Conservation (phyloP, 2,888 invertebrate species). For the Bhutanitis thaidina region DNA sequence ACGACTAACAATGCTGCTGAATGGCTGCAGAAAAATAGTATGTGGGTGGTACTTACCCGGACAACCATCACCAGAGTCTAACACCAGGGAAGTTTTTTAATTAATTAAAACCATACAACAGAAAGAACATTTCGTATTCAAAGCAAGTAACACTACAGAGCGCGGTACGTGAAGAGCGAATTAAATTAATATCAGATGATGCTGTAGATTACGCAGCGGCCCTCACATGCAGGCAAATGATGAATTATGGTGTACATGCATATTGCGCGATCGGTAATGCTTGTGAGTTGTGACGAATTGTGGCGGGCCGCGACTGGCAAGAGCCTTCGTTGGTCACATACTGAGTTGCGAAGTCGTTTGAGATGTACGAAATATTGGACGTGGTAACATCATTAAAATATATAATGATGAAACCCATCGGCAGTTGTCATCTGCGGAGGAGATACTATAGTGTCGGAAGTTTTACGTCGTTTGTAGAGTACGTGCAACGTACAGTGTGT, state of each 20-base stretch:
- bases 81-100: no score
- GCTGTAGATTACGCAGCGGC: conserved; percentile 17
- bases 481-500: no score
- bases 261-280: conserved; percentile 17
- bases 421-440: no score
- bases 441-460: no score
- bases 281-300: conserved; percentile 21
- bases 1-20: no score
- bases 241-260: conserved; percentile 12
- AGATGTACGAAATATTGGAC: conserved; percentile 2
- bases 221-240: conserved; percentile 12
- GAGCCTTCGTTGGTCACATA: conserved; percentile 10
- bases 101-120: background rate
- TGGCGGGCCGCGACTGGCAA: conserved; percentile 13
- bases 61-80: no score
- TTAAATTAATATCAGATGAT: conserved; percentile 14
- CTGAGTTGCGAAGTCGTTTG: conserved; percentile 5
- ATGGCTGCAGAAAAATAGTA: no score
- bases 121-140: conserved; percentile 16
- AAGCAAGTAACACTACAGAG: conserved; percentile 14
- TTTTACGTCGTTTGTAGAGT: no score
- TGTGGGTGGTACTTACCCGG: no score
- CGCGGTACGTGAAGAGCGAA: background rate
- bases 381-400: background rate
- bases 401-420: no score